Conservation (phyloP, 2,113 vertebrate species). For the Procavia capensis region DNA sequence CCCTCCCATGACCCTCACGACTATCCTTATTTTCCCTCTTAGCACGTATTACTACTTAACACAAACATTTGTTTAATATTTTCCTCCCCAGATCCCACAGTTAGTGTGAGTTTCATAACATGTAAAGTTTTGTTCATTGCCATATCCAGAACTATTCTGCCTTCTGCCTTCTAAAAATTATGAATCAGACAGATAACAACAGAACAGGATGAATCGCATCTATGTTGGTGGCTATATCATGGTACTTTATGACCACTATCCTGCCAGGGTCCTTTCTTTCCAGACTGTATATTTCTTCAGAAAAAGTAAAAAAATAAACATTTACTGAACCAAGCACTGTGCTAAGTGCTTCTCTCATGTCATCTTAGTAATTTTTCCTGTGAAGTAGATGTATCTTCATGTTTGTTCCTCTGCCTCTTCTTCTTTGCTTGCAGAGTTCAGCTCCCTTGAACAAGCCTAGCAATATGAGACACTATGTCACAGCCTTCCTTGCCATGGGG, state of each 20-base stretch:
- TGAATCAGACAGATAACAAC: not conserved
- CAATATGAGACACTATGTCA: too few species aligned
- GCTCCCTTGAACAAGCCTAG: too few species aligned
- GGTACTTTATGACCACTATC: not conserved
- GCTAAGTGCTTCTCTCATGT: not conserved
- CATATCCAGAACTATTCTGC: not conserved
- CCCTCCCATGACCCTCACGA: not conserved
- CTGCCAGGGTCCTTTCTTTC: not conserved
- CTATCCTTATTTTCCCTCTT: not conserved
- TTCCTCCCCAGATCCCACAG: not conserved
- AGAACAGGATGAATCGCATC: not conserved
- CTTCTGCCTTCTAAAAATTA: not conserved
- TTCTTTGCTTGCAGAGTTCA: not conserved
- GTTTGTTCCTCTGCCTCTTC: not conserved
- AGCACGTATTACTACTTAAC: not conserved
- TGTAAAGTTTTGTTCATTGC: not conserved
- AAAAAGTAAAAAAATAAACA: not conserved
- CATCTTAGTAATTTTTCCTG: not conserved
- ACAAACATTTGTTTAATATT: not conserved
- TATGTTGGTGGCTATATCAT: not conserved
- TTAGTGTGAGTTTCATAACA: not conserved
- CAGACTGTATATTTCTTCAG: not conserved
- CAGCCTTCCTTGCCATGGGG: not conserved
- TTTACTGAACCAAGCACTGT: not conserved
- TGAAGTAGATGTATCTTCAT: not conserved